phyloP scores from a whole-genome alignment of 2,797 vertebrate genomes.

The Lepilemur ruficaudatus region DNA sequence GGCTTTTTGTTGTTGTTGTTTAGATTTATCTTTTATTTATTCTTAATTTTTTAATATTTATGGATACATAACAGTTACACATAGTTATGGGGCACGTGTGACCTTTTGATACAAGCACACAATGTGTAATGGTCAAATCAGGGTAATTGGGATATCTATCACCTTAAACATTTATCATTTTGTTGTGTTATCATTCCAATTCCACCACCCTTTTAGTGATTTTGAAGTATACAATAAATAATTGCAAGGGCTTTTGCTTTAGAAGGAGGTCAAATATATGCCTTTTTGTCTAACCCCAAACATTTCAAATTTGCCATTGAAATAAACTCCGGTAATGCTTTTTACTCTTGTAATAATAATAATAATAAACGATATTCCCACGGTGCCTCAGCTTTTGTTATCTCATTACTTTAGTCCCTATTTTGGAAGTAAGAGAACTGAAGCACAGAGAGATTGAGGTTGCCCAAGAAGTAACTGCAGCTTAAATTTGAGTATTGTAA shows the following conservation, averaged over 20 bases:
- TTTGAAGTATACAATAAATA: neutral
- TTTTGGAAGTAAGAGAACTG: conserved; percentile 34
- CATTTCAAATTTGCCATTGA: conserved; percentile 7
- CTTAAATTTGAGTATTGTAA: neutral
- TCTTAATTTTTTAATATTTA: neutral
- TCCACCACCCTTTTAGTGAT: neutral
- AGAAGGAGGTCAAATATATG: neutral
- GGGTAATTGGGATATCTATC: neutral
- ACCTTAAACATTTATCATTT: neutral
- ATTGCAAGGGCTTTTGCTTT: neutral
- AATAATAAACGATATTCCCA: neutral
- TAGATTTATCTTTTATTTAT: neutral
- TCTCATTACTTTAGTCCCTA: neutral
- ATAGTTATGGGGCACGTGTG: neutral
- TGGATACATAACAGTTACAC: neutral
- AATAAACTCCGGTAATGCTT: conserved; percentile 1
- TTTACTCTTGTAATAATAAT: neutral
- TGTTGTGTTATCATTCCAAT: neutral
- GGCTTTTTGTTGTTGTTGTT: neutral
- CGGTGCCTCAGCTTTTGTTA: neutral
- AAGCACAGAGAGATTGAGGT: neutral
- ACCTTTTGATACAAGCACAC: neutral
- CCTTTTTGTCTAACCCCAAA: neutral
- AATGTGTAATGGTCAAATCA: neutral
- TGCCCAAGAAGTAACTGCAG: neutral